A percentile compares a stretch with the other conserved stretches of the same genome.
phyloP scores from a whole-genome alignment of 2,888 invertebrate species.

The Cantharis nigra region DNA sequence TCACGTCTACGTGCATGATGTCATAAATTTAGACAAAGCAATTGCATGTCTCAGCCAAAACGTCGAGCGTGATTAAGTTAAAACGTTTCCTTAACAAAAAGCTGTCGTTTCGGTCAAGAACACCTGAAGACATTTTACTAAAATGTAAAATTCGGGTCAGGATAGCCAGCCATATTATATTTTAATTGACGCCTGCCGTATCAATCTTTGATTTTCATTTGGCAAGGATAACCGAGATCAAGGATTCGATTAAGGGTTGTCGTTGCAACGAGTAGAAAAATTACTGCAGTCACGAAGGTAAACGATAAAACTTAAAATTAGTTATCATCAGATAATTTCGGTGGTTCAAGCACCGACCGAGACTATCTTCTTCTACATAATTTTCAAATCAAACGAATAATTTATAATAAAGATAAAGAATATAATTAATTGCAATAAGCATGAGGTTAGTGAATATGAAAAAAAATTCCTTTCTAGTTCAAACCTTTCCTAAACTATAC shows the following conservation, averaged over 20 bases:
- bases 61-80: constrained; percentile 19
- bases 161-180: neutral
- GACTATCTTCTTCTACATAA: neutral
- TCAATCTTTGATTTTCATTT: no score
- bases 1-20: constrained; percentile 8
- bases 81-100: constrained; percentile 11
- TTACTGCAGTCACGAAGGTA: no score
- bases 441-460: no score
- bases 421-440: no score
- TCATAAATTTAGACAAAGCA: constrained; percentile 15
- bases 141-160: neutral
- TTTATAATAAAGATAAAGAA: neutral
- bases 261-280: neutral
- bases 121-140: neutral
- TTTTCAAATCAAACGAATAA: neutral
- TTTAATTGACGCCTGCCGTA: no score
- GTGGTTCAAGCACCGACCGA: no score
- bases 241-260: neutral
- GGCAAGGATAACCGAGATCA: no score
- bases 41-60: constrained; percentile 15
- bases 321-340: neutral
- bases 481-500: neutral
- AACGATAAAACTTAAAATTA: no score
- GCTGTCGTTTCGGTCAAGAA: constrained; percentile 17
- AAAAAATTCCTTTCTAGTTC: neutral